Base-by-base conservation (phyloP, 2,888 invertebrate species). In the Diachrysia chrysitis region DNA sequence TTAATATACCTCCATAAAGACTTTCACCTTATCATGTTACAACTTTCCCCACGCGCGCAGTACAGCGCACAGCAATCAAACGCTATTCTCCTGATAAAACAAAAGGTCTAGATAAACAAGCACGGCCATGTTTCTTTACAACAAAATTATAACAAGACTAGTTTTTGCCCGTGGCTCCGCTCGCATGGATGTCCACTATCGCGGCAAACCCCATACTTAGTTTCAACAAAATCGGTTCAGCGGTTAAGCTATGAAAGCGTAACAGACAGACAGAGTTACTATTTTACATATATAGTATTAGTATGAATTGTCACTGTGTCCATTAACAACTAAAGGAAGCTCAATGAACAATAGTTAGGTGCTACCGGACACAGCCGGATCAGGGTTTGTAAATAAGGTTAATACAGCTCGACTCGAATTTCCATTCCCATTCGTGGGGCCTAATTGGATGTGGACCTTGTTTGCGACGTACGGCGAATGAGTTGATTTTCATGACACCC, bases 401-500 rank as follows among this genome's bases (percentile, higher is more conserved):
- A 87, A 87, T 85, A 84, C 78, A 78, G 82, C 81, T 77, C 79
- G 75, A 79, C 69, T 83, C 71, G 80, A 81, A 85, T 86, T 85
- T 82, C 85, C 84, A 85, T 85, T 85, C 71, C 73, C 83, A 86
- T 87, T 83, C 82, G 84, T 76, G 78, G 74, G 63, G 57, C 75
- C 78, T 87, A 87, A 89, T 88, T 89, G 86, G 85, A 84, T 81
- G 85, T 79, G 82, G 79, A 80, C 74, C 68, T 72, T 83, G 81
- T 85, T 82, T 83, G 76, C 73, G 57, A 68, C 63, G 82, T 60
- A 66, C 76, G 64, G 69, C 62, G 77, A 82, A 82, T 85, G 85
- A 83, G 85, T 85, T 87, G 84, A 88, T 87, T 86, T 85, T 85
- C 84, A 85, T 87, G 85, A 85, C 84, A 83, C 83, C 79, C 69